Conservation (phyloP, 1,140 invertebrate species). For the Drosophila ficusphila region DNA sequence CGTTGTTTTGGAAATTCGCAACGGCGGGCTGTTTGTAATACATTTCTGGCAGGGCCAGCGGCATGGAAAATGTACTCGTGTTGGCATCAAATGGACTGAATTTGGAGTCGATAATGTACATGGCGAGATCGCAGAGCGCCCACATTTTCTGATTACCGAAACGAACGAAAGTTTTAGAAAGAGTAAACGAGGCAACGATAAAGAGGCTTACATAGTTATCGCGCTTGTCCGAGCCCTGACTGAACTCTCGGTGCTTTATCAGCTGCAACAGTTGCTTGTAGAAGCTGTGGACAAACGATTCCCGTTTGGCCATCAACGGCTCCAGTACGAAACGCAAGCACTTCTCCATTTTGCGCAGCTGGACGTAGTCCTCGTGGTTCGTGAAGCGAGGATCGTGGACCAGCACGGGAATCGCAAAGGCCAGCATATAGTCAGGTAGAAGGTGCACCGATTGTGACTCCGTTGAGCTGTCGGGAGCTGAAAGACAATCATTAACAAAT, state of each 20-base stretch:
- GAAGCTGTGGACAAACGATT: constrained; percentile 97
- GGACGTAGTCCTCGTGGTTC: constrained; percentile 89
- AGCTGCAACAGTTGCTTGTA: constrained; percentile 96
- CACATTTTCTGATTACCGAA: constrained; percentile 93
- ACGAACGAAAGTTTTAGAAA: too few relatives aligned
- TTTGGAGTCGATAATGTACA: constrained; percentile 91
- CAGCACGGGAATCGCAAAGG: constrained; percentile 96
- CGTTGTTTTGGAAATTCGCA: constrained; percentile 70
- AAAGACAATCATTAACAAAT: background rate
- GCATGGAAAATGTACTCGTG: constrained; percentile 70
- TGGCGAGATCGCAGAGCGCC: constrained; percentile 97
- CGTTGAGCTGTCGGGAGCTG: constrained; percentile 79
- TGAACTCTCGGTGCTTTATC: constrained; percentile 96
- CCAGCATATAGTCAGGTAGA: constrained; percentile 97
- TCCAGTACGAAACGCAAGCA: constrained; percentile 98
- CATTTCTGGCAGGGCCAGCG: constrained; percentile 76
- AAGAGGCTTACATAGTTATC: constrained; percentile 84
- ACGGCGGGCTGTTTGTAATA: constrained; percentile 72
- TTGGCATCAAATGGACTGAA: constrained; percentile 66
- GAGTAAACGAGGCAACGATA: too few relatives aligned
- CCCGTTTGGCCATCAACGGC: constrained; percentile 95
- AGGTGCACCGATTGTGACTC: constrained; percentile 92
- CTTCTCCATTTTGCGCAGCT: constrained; percentile 91
- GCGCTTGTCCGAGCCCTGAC: constrained; percentile 85
- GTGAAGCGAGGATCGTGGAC: constrained; percentile 95